Percentiles rank a stretch among this genome's conserved stretches.
Conservation (phyloP, 2,797 vertebrate species). For the Glossophaga mutica region DNA sequence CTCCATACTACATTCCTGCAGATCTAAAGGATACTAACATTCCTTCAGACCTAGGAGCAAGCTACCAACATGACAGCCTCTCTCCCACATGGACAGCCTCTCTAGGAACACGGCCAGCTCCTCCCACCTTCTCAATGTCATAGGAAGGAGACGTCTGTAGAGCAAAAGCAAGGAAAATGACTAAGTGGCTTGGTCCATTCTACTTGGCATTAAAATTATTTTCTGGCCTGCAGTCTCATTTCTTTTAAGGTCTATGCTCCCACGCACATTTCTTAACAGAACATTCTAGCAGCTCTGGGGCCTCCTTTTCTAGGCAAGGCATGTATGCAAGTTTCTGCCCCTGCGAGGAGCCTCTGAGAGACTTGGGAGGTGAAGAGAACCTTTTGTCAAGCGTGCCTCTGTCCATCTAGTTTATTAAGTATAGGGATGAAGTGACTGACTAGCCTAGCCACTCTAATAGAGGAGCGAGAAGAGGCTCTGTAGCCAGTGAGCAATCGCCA, state of each 20-base stretch:
- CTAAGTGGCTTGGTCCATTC: not conserved
- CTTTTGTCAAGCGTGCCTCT: not conserved
- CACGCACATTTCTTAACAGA: not conserved
- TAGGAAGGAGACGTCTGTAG: not conserved
- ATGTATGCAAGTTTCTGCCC: not conserved
- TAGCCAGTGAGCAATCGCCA: not conserved
- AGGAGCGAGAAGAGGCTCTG: not conserved
- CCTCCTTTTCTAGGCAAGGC: not conserved
- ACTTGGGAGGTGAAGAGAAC: not conserved
- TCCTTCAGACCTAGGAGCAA: constrained; percentile 27
- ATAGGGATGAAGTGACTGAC: not conserved
- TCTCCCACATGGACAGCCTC: not conserved
- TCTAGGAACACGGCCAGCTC: not conserved
- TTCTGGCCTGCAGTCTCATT: constrained; percentile 51
- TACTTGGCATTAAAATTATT: constrained; percentile 67
- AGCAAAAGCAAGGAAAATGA: constrained; percentile 16
- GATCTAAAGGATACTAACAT: not conserved
- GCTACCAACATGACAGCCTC: not conserved
- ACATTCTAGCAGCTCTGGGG: not conserved
- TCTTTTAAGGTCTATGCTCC: constrained; percentile 17
- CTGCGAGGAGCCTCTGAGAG: not conserved
- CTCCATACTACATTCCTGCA: not conserved
- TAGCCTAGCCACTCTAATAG: not conserved
- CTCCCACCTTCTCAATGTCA: not conserved
- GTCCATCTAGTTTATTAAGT: not conserved